A percentile compares a stretch with the other conserved stretches of the same genome.
Conservation (phyloP, 2,797 vertebrate species). For the Phaenicophaeus curvirostris region DNA sequence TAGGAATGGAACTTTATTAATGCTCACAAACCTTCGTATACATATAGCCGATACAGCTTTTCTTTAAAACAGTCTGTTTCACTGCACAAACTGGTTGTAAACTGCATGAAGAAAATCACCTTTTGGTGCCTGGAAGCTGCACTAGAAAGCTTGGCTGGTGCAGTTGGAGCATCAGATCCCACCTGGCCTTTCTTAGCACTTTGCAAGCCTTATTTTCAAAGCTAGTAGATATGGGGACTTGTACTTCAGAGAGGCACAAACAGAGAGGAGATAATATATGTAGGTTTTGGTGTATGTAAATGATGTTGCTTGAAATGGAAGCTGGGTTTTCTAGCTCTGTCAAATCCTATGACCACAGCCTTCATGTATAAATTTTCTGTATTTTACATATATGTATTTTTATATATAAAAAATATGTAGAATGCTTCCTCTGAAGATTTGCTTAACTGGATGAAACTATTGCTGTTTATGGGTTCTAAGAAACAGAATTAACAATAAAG, state of each 20-base stretch:
- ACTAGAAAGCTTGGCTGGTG: neutral
- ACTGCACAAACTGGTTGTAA: neutral
- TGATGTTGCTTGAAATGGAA: neutral
- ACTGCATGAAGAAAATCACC: neutral
- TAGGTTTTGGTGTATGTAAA: neutral
- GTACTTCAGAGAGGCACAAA: rapidly evolving
- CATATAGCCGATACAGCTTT: neutral
- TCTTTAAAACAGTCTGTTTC: neutral
- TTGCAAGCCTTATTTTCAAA: neutral
- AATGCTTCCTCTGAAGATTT: neutral
- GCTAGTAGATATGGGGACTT: neutral
- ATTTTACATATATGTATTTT: neutral
- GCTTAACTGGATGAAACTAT: neutral
- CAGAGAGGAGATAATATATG: neutral
- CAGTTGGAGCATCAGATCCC: neutral
- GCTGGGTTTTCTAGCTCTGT: neutral
- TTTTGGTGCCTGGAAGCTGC: neutral
- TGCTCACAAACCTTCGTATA: neutral
- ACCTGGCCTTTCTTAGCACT: neutral
- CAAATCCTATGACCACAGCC: neutral
- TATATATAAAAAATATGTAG: neutral
- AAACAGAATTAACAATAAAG: neutral
- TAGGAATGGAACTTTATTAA: neutral
- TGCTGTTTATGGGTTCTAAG: neutral
- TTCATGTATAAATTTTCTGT: neutral